These are phyloP conservation scores for Apotomis turbidana DNA, from an alignment of 2,888 invertebrate species.

Conservation along the genomic window DNA sequence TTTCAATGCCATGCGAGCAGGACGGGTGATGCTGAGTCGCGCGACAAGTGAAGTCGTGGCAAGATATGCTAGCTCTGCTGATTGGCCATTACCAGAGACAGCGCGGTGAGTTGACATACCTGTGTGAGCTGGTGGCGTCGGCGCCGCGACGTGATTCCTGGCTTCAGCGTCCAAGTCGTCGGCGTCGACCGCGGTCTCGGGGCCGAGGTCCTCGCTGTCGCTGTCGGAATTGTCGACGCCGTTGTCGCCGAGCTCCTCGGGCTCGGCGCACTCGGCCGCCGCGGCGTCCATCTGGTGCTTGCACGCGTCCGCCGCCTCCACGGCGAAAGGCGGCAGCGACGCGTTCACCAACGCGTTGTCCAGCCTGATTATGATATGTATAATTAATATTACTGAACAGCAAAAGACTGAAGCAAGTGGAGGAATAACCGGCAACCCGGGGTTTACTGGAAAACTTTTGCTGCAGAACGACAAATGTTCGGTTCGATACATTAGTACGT, in stretches of 20 bases:
- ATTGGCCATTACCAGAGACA: no score
- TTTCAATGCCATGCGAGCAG: no score
- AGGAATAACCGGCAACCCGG: not conserved
- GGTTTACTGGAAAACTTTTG: no score
- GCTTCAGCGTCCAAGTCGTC: conserved; percentile 81
- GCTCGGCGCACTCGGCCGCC: conserved; percentile 63
- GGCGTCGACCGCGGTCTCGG: conserved; percentile 90
- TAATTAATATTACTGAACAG: not conserved
- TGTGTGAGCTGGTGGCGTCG: conserved; percentile 83
- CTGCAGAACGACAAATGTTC: no score
- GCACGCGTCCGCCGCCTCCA: conserved; percentile 73
- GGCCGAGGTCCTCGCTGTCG: conserved; percentile 88
- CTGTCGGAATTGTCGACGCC: conserved; percentile 78
- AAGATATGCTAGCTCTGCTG: no score
- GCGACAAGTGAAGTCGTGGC: no score
- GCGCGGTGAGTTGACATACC: conserved; percentile 64
- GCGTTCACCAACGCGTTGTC: conserved; percentile 79
- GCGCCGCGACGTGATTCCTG: conserved; percentile 51
- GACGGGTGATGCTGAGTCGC: no score
- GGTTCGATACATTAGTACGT: no score
- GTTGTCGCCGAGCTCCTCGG: conserved; percentile 60
- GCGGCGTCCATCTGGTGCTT: conserved; percentile 64
- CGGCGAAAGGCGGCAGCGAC: conserved; percentile 75
- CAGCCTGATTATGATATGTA: conserved; percentile 61
- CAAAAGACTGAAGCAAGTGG: not conserved